Evolutionary conservation across 2,888 invertebrate genomes (phyloP).

Genomic region (Philopedon plagiatum): DNA sequence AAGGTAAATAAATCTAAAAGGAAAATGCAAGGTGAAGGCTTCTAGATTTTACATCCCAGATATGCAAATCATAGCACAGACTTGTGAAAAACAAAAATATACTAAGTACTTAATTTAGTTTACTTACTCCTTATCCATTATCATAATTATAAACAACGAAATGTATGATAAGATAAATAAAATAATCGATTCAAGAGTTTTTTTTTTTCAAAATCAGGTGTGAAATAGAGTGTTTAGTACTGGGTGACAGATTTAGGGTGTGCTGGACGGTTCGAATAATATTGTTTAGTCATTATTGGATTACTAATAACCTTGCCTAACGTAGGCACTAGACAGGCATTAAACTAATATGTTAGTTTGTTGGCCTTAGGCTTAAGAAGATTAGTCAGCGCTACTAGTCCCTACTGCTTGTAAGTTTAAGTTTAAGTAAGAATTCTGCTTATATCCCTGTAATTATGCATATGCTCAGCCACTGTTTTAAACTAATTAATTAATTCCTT

Average conservation of each 20-base stretch:
- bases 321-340: too few species aligned
- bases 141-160: slow-evolving; percentile 5
- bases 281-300: too few species aligned
- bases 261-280: neutral
- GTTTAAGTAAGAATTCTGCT: too few species aligned
- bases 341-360: too few species aligned
- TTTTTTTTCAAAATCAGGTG: neutral
- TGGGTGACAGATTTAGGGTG: neutral
- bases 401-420: too few species aligned
- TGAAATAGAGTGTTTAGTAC: neutral
- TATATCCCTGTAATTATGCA: too few species aligned
- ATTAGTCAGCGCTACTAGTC: too few species aligned
- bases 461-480: too few species aligned
- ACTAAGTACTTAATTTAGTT: neutral
- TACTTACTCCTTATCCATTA: neutral
- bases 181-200: slow-evolving; percentile 21
- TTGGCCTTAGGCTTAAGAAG: too few species aligned
- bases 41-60: neutral
- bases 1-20: neutral
- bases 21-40: neutral
- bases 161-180: slow-evolving; percentile 23
- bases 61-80: neutral
- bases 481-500: neutral
- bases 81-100: neutral
- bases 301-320: too few species aligned